phyloP scores from a whole-genome alignment of 35 echinoderm and acorn worm species.

The Patiria miniata region DNA sequence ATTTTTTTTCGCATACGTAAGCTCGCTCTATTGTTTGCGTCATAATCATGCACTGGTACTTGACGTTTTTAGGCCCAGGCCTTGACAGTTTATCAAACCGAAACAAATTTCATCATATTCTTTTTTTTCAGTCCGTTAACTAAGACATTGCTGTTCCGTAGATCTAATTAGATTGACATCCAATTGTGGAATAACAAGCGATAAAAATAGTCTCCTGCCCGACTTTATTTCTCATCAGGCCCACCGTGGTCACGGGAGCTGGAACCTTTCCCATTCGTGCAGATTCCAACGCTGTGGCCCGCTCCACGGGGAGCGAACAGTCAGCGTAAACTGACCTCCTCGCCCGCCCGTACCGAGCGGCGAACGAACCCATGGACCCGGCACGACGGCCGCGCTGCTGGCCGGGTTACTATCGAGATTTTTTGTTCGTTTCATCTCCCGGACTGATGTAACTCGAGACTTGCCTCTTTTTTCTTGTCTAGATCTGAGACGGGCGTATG shows the following conservation, averaged over 20 bases:
- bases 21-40: no score
- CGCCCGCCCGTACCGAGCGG: background rate
- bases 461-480: background rate
- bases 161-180: no score
- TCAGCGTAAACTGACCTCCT: slow-evolving; percentile 15
- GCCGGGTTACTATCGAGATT: background rate
- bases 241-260: background rate
- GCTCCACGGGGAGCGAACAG: background rate
- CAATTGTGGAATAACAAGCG: background rate
- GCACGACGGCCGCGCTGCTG: background rate
- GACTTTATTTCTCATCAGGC: background rate
- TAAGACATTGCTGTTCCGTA: no score
- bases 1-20: no score
- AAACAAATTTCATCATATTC: no score
- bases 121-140: background rate
- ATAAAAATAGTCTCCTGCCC: slow-evolving; percentile 9
- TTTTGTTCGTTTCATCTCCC: no score
- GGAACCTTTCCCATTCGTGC: background rate
- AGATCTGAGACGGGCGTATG: background rate
- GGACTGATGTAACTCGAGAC: background rate
- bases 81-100: no score
- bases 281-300: background rate
- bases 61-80: no score
- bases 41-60: no score
- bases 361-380: background rate